A percentile compares a stretch with the other conserved stretches of the same genome.
These are phyloP conservation scores for Drosophila kohkoa DNA, from an alignment of 1,140 invertebrate genomes.

Conservation along the genomic window DNA sequence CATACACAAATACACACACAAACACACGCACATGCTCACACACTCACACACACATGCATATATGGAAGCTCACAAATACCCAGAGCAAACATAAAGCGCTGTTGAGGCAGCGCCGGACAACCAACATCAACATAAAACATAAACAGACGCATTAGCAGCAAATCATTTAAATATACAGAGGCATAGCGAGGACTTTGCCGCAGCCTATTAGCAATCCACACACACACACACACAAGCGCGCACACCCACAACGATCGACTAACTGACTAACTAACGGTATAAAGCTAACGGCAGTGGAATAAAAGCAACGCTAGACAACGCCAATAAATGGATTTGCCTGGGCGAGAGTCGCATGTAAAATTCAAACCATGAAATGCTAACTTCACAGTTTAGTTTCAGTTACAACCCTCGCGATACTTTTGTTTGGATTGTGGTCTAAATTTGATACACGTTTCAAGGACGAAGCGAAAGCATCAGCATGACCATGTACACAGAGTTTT, in stretches of 20 bases:
- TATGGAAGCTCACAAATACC: slow-evolving; percentile 14
- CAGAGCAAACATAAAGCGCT: slow-evolving; percentile 40
- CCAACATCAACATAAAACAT: slow-evolving; percentile 78
- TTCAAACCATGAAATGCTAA: background rate
- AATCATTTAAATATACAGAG: slow-evolving; percentile 78
- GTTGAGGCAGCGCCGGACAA: slow-evolving; percentile 37
- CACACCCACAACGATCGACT: slow-evolving; percentile 33
- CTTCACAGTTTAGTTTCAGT: background rate
- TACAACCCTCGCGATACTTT: slow-evolving; percentile 21
- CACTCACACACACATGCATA: background rate
- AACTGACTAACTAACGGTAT: slow-evolving; percentile 67
- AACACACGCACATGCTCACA: slow-evolving; percentile 39
- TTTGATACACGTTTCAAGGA: slow-evolving; percentile 71
- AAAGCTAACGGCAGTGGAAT: slow-evolving; percentile 26
- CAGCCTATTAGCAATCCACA: slow-evolving; percentile 24
- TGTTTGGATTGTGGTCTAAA: slow-evolving; percentile 28
- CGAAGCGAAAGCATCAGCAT: slow-evolving; percentile 17
- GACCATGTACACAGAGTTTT: slow-evolving; percentile 26
- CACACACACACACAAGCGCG: slow-evolving; percentile 27
- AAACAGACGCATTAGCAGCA: slow-evolving; percentile 80
- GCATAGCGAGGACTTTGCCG: background rate
- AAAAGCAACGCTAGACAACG: slow-evolving; percentile 10
- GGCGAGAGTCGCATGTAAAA: slow-evolving; percentile 30
- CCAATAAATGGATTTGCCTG: slow-evolving; percentile 27
- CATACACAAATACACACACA: slow-evolving; percentile 33